Evolutionary conservation across 2,113 vertebrate genomes (phyloP).

Genomic region (Pycnonotus jocosus): DNA sequence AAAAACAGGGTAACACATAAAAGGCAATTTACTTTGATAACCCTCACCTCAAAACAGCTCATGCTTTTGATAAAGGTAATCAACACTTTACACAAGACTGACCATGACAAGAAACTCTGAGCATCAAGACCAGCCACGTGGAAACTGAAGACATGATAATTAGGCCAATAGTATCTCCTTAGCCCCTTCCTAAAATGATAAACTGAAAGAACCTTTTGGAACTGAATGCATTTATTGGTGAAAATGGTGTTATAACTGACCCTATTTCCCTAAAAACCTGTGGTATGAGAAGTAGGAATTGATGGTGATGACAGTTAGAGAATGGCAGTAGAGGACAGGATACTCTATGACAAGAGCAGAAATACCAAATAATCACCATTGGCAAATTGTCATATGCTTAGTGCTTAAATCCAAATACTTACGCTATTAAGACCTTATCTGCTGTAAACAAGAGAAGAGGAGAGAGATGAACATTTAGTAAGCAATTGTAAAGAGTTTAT

Average conservation of each 20-base stretch:
- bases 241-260: not conserved
- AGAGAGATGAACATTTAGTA: not conserved
- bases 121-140: not conserved
- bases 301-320: not conserved
- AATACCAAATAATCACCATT: not conserved
- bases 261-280: not conserved
- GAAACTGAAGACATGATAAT: not conserved
- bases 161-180: not conserved
- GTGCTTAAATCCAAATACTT: not conserved
- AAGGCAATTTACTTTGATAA: not conserved
- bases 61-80: not conserved
- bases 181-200: not conserved
- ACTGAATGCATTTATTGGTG: not conserved
- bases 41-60: not conserved
- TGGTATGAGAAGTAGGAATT: not conserved
- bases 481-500: not conserved
- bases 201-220: not conserved
- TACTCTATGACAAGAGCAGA: not conserved
- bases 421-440: not conserved
- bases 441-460: not conserved
- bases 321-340: not conserved
- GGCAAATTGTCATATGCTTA: not conserved
- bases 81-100: not conserved
- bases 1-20: not conserved
- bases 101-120: not conserved